Conservation (phyloP, 2,113 vertebrate species). For the Takifugu flavidus region DNA sequence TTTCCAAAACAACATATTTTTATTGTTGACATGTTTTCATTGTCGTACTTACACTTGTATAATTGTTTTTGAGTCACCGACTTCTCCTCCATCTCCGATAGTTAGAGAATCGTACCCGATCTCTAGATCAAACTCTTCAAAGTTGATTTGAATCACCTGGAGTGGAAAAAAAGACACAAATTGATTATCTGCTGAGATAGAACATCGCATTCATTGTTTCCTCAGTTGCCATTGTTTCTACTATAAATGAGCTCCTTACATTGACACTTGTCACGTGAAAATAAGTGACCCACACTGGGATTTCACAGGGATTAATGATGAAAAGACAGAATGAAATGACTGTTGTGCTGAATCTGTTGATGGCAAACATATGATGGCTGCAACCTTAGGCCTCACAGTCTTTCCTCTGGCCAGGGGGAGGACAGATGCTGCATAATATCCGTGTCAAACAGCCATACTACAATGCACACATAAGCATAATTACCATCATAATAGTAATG, state of each 20-base stretch:
- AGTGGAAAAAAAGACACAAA: slow-evolving; percentile 4
- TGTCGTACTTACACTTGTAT: slow-evolving; percentile 91
- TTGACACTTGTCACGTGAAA: slow-evolving; percentile 21
- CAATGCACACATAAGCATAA: slow-evolving; percentile 48
- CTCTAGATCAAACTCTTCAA: slow-evolving; percentile 97
- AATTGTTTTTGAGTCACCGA: slow-evolving; percentile 92
- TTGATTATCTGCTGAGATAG: slow-evolving; percentile 1
- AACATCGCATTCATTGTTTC: slow-evolving; percentile 21
- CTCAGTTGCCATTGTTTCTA: slow-evolving; percentile 11
- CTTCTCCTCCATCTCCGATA: slow-evolving; percentile 93
- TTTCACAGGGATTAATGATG: slow-evolving; percentile 24
- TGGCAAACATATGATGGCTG: slow-evolving; percentile 33
- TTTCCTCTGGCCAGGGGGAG: slow-evolving; percentile 29
- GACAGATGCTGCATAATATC: slow-evolving; percentile 31
- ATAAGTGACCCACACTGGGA: slow-evolving; percentile 13
- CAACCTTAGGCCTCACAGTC: slow-evolving; percentile 30
- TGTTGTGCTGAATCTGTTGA: slow-evolving; percentile 26
- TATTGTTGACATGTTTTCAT: too few species aligned
- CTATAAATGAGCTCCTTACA: slow-evolving; percentile 13
- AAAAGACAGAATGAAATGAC: slow-evolving; percentile 28
- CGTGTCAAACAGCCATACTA: slow-evolving; percentile 48
- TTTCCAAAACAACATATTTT: too few species aligned
- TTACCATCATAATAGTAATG: slow-evolving; percentile 66
- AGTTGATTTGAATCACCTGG: slow-evolving; percentile 98
- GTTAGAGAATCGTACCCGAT: slow-evolving; percentile 96